Conservation (phyloP, 2,113 vertebrate genomes). For the Chitala chitala region DNA sequence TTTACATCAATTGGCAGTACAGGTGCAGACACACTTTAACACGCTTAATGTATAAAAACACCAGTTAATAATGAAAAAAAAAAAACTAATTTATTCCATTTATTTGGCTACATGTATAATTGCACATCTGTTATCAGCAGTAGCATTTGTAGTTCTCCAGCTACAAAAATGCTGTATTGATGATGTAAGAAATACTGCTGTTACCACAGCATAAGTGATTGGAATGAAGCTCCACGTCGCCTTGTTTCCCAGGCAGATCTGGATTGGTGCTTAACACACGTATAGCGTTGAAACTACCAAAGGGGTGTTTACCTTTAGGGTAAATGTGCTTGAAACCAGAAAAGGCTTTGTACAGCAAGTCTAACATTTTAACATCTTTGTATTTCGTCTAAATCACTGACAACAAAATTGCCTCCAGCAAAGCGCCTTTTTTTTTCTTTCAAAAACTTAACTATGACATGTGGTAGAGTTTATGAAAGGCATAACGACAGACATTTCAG, state of each 20-base stretch:
- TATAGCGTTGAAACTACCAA: conserved; percentile 35
- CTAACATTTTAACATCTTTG: conserved; percentile 64
- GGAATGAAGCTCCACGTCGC: too few relatives aligned
- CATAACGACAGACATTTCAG: conserved; percentile 68
- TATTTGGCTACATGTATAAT: neutral
- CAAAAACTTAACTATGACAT: conserved; percentile 76
- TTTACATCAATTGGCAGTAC: too few relatives aligned
- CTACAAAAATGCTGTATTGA: conserved; percentile 1
- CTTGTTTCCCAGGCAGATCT: conserved; percentile 19
- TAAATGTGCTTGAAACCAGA: conserved; percentile 50
- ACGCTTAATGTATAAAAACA: neutral
- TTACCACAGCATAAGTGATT: neutral
- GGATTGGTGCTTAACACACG: conserved; percentile 11
- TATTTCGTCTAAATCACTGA: conserved; percentile 71
- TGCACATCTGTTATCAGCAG: neutral
- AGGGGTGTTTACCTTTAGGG: conserved; percentile 55
- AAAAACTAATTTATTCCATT: neutral
- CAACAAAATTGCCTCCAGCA: conserved; percentile 73
- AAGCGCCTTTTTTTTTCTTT: conserved; percentile 55
- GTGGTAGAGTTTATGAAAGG: conserved; percentile 75
- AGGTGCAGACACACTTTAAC: neutral
- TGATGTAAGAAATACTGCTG: neutral
- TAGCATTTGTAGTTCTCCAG: neutral
- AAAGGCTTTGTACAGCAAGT: conserved; percentile 56
- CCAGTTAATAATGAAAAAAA: neutral